Conservation (phyloP, 2,888 invertebrate genomes). For the Drosophila cyrtoloma region DNA sequence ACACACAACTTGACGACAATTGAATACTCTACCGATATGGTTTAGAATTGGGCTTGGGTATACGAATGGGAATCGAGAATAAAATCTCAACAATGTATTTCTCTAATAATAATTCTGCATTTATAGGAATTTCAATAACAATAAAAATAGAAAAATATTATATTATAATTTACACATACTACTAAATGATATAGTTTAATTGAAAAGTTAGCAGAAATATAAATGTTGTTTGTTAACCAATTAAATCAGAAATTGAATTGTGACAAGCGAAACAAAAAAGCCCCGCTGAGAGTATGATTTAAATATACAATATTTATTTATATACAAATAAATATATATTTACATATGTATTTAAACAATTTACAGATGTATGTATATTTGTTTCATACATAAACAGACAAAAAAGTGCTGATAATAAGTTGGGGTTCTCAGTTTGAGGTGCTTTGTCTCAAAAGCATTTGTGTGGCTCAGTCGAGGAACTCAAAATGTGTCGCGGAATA, state of each 20-base stretch:
- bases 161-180: neutral
- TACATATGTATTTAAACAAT: neutral
- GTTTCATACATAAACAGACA: neutral
- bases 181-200: too few species aligned
- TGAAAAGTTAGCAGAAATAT: neutral
- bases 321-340: neutral
- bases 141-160: neutral
- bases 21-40: neutral
- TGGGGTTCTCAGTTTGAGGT: slow-evolving; percentile 10
- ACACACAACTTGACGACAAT: neutral
- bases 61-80: neutral
- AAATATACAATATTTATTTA: neutral
- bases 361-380: neutral
- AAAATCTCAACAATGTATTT: neutral
- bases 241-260: neutral
- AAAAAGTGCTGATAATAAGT: slow-evolving; percentile 27
- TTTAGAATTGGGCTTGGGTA: neutral
- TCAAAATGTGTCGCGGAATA: slow-evolving; percentile 23
- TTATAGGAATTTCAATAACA: neutral
- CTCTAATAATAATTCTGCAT: neutral
- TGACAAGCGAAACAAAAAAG: neutral
- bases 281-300: neutral
- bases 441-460: slow-evolving; percentile 6
- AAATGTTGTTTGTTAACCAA: neutral
- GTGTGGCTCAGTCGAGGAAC: neutral